These are phyloP conservation scores for Tarsius wallacei DNA, from an alignment of 2,797 vertebrate genomes.

Conservation along the genomic window DNA sequence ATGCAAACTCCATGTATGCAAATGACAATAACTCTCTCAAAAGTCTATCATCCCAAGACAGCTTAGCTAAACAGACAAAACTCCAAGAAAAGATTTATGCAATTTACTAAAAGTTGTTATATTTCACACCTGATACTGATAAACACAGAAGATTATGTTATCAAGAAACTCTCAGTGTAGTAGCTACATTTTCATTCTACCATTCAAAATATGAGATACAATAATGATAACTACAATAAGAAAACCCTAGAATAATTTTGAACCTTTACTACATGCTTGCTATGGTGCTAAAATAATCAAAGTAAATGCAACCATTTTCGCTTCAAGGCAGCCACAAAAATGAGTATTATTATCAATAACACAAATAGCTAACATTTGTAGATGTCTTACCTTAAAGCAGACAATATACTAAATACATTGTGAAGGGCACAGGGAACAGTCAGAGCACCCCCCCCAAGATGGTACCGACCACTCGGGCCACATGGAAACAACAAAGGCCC, in stretches of 20 bases:
- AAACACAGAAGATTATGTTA: background rate
- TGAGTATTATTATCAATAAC: background rate
- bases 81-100: background rate
- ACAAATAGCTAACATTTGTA: background rate
- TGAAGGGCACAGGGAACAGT: too few species aligned
- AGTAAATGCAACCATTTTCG: background rate
- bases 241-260: background rate
- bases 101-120: background rate
- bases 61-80: constrained; percentile 31
- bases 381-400: background rate
- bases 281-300: background rate
- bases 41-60: background rate
- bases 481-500: too few species aligned
- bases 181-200: background rate
- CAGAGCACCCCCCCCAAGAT: too few species aligned
- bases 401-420: background rate
- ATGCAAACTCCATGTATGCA: background rate
- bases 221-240: constrained; percentile 15
- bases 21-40: constrained; percentile 16
- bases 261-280: background rate
- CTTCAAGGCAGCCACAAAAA: constrained; percentile 23
- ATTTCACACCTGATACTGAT: background rate
- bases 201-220: background rate
- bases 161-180: background rate
- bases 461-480: too few species aligned